Conservation (phyloP, 2,888 invertebrate species). For the Lochmaea capreae region DNA sequence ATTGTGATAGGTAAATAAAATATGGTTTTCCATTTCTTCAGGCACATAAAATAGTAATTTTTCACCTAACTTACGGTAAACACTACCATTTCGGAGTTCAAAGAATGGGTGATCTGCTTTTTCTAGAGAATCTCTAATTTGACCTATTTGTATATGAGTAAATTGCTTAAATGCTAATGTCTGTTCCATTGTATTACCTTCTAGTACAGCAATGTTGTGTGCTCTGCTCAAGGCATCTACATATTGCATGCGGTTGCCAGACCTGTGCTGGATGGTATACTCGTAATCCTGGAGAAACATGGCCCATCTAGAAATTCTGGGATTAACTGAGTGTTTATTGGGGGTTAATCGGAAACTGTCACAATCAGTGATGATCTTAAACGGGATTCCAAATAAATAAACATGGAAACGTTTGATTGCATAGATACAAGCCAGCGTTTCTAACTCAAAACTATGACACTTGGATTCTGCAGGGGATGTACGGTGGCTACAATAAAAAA, state of each 20-base stretch:
- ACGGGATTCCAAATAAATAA: slow-evolving; percentile 29
- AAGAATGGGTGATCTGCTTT: slow-evolving; percentile 20
- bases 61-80: slow-evolving; percentile 27
- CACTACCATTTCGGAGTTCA: slow-evolving; percentile 30
- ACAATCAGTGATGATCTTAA: slow-evolving; percentile 38
- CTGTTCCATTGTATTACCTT: slow-evolving; percentile 34
- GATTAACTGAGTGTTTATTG: slow-evolving; percentile 30
- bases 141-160: slow-evolving; percentile 22
- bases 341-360: slow-evolving; percentile 7
- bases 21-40: slow-evolving; percentile 46
- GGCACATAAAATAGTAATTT: slow-evolving; percentile 42
- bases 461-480: slow-evolving; percentile 1
- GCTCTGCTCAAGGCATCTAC: slow-evolving; percentile 35
- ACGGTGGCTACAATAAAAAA: slow-evolving; percentile 1
- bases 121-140: slow-evolving; percentile 21
- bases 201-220: slow-evolving; percentile 18
- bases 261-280: slow-evolving; percentile 28
- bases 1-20: slow-evolving; percentile 52
- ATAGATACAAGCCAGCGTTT: slow-evolving; percentile 25
- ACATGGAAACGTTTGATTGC: slow-evolving; percentile 33
- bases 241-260: slow-evolving; percentile 22
- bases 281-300: slow-evolving; percentile 35
- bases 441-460: slow-evolving; percentile 26
- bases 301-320: slow-evolving; percentile 34
- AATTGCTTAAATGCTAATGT: slow-evolving; percentile 25